Percentiles rank a stretch among this genome's conserved stretches.
Evolutionary conservation across 2,113 vertebrate genomes (phyloP).

Genomic region (Notarius quadriscutis): DNA sequence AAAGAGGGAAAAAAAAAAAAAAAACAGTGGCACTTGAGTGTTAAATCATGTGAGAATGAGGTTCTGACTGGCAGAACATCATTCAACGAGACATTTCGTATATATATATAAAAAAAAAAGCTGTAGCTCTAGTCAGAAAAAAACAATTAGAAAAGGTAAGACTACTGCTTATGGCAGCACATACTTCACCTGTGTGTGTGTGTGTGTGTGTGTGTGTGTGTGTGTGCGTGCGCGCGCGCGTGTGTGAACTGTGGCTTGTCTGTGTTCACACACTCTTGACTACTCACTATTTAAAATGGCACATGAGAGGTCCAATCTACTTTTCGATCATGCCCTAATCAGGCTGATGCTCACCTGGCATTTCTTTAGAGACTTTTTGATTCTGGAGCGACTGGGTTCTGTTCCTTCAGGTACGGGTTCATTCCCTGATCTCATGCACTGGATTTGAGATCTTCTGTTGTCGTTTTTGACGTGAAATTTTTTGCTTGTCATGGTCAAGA

Average conservation of each 20-base stretch:
- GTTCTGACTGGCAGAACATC: slow-evolving; percentile 22
- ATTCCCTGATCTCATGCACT: slow-evolving; percentile 51
- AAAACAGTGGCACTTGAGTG: slow-evolving; percentile 46
- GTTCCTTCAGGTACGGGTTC: slow-evolving; percentile 49
- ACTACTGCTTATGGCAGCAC: slow-evolving; percentile 37
- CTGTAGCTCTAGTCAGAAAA: slow-evolving; percentile 40
- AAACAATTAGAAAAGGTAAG: slow-evolving; percentile 24
- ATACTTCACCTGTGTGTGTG: slow-evolving; percentile 12
- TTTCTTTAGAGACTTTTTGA: slow-evolving; percentile 30
- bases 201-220: background rate
- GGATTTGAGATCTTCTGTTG: slow-evolving; percentile 42
- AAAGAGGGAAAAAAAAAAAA: background rate
- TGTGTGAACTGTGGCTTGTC: slow-evolving; percentile 37
- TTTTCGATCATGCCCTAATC: slow-evolving; percentile 27
- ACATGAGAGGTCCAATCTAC: slow-evolving; percentile 37
- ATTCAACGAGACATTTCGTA: slow-evolving; percentile 32
- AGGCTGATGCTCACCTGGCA: slow-evolving; percentile 8
- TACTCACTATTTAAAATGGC: slow-evolving; percentile 56
- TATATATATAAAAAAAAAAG: slow-evolving; percentile 15
- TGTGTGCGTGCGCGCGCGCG: background rate
- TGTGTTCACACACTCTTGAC: slow-evolving; percentile 48
- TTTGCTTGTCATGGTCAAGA: background rate
- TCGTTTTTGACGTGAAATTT: slow-evolving; percentile 1
- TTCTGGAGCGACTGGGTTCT: slow-evolving; percentile 22
- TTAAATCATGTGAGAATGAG: slow-evolving; percentile 44